Evolutionary conservation across 1,140 invertebrate genomes (phyloP), one percentile per base, ranked within the genome.

Genomic region (Trichonephila clavata): DNA sequence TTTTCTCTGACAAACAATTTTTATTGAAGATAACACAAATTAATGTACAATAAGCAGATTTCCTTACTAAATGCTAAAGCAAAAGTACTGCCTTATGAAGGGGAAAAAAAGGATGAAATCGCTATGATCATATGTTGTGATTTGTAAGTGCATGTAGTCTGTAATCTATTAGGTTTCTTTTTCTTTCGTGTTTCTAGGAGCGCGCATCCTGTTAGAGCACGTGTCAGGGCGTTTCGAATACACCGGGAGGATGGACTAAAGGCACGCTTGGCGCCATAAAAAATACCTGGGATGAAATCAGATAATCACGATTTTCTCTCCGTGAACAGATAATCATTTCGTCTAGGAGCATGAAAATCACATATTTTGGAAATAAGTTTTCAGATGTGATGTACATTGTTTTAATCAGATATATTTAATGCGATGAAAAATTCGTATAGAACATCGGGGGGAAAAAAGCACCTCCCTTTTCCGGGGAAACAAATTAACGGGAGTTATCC

Each of bases 181-280:
- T 13, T 39, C 24, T 63, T 63, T 87, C 21, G 14, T 43, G 18
- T 63, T 65, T 10, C 27, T 21, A 27, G 60, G n/a, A 89, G 65
- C 16, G 63, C 13, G 20, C 20, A 60, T 90, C 89, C 50, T 84
- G 90, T 43, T 61, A 13, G 7, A 84, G 90, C 90, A 84, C 90
- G 90, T 65, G 90, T 16, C 90, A 20, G 90, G 90, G 90, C 80
- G 90, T 39, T 84, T 63, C 57, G 60, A 83, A 92, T 57, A 81
- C n/a, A n/a, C 6, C 8, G 39, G 13, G 43, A 63, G 88, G n/a
- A 50, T 57, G 88, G 39, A 20, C n/a, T 32, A 71, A 1, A 39
- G 63, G 32, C 84, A 86, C 84, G 84, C 60, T 63, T 63, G 32
- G 59, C n/a, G 61, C 39, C 61, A 68, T 65, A 86, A 84, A 86